Base-by-base conservation (phyloP, 2,888 invertebrate species). In the Dynastes grantii region DNA sequence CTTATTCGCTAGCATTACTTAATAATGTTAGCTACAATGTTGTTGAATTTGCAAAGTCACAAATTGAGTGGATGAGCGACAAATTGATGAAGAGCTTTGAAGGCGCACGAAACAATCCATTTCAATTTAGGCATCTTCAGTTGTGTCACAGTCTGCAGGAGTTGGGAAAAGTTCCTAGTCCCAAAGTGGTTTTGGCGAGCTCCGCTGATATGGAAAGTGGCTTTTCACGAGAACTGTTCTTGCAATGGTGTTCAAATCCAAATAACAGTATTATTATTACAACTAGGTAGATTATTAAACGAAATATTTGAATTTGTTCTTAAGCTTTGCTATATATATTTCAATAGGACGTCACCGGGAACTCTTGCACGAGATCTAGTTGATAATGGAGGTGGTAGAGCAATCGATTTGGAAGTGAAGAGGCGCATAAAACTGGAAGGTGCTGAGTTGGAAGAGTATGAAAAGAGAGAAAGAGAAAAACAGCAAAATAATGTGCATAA, bases 21-120 rank as follows among this genome's bases (percentile, higher is more conserved):
- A 99, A 97, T 84, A 98, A 99, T 87, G 98, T 99, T 79, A 97
- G 98, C 87, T 99, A 98, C 86, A 99, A 99, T 87, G 99, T 99
- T 0, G 96, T 99, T 1, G 99, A 99, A 89, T 99, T 99, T 89
- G 99, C 99, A 1, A 99, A 99, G 88, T 98, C 98, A 0, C 98
- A 95, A 92, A 98, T 99, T 83, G 99, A 99, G 90, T 99, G 99
- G 99, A 99, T 99, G 99, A 98, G 98, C 87, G 99, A 99, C 86
- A 99, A 98, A 87, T 90, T 99, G 61, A 97, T 98, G 91, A 93
- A 97, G 80, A 95, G 95, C 76, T 97, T 97, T 87, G 97, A 97
- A 88, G 96, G 96, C 0, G 96, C 96, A 0, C 92, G 97, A 77
- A 96, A 95, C 85, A 98, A 98, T 90, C 99, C 99, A 0, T 99